Conservation (phyloP, 2,113 vertebrate species). For the Rhynchomys soricoides region DNA sequence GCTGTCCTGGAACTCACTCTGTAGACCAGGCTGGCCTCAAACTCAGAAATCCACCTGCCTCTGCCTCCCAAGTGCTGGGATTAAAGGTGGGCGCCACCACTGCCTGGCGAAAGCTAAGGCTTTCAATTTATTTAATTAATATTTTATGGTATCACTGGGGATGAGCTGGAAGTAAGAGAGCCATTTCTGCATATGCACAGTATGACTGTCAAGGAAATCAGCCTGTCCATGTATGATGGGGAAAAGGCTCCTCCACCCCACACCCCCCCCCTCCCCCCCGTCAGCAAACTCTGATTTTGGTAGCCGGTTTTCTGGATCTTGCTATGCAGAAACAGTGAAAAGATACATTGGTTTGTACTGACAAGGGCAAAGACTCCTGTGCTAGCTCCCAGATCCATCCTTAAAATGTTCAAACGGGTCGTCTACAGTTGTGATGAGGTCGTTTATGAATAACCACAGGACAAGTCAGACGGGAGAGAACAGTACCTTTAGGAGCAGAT, state of each 20-base stretch:
- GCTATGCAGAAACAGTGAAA: background rate
- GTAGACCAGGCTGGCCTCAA: no score
- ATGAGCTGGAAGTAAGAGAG: background rate
- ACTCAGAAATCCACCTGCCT: no score
- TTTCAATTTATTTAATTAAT: background rate
- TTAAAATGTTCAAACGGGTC: background rate
- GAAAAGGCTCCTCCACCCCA: fast-evolving
- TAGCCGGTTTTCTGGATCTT: background rate
- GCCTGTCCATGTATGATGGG: background rate
- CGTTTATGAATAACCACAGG: background rate
- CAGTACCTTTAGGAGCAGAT: background rate
- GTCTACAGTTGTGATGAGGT: background rate
- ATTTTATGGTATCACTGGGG: background rate
- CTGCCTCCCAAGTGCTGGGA: no score
- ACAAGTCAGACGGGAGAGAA: background rate
- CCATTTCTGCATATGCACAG: background rate
- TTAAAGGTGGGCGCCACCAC: no score
- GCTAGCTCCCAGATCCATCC: background rate
- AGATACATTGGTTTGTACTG: background rate
- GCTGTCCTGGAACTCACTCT: no score
- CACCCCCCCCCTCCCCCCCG: no score
- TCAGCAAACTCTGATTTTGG: background rate
- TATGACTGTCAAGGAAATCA: background rate
- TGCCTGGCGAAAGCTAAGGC: background rate
- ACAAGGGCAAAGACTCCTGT: background rate